Evolutionary conservation across 1,140 invertebrate genomes (phyloP).

Genomic region (Eumeta japonica): DNA sequence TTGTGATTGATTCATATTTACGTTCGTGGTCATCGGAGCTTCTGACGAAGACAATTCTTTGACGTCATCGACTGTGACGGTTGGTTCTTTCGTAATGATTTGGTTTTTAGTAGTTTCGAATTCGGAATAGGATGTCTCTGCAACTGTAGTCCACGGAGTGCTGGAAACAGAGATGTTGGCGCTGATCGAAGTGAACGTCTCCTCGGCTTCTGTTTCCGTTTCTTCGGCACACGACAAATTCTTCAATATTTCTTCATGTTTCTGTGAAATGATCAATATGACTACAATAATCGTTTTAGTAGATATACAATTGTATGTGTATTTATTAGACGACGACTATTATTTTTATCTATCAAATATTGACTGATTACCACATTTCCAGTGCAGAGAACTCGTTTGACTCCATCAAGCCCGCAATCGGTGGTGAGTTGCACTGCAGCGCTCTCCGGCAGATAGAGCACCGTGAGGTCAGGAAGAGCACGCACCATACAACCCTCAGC

Average conservation of each 20-base stretch:
- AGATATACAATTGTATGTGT: conserved; percentile 2
- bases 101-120: conserved; percentile 31
- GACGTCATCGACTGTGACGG: conserved; percentile 24
- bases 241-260: conserved; percentile 46
- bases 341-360: conserved; percentile 2
- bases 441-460: conserved; percentile 71
- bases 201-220: conserved; percentile 22
- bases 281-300: conserved; percentile 1
- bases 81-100: conserved; percentile 29
- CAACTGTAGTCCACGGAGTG: conserved; percentile 20
- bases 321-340: neutral
- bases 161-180: conserved; percentile 14
- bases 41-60: conserved; percentile 3
- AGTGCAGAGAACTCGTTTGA: conserved; percentile 67
- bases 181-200: too few species aligned
- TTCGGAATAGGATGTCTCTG: conserved; percentile 24
- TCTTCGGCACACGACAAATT: conserved; percentile 46
- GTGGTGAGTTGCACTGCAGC: conserved; percentile 82
- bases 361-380: conserved; percentile 64
- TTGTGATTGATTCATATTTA: too few species aligned
- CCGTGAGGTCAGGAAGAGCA: conserved; percentile 67
- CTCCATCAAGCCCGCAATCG: conserved; percentile 86
- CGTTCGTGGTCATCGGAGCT: too few species aligned
- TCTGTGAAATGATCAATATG: conserved; percentile 25
- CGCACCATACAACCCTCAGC: conserved; percentile 65